phyloP scores from a whole-genome alignment of 2,113 vertebrate genomes.

The Mirza zaza region DNA sequence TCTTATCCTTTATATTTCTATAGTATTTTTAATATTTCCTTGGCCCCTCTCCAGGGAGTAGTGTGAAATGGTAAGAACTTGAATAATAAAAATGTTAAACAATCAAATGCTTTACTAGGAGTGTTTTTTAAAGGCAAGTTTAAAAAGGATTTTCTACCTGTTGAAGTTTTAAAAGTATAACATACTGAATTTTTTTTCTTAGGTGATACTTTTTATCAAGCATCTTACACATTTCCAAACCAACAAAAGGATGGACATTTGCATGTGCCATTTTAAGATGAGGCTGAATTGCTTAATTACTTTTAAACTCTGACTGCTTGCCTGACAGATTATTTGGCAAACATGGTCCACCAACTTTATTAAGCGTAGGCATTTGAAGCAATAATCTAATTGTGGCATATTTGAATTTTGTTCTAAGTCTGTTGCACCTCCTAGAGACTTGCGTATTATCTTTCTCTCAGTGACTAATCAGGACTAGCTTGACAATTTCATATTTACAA shows the following conservation, averaged over 20 bases:
- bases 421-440: constrained; percentile 35
- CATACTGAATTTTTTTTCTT: constrained; percentile 39
- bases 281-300: constrained; percentile 67
- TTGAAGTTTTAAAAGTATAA: constrained; percentile 66
- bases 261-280: constrained; percentile 58
- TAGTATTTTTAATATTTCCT: constrained; percentile 83
- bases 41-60: constrained; percentile 77
- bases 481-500: constrained; percentile 68
- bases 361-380: constrained; percentile 59
- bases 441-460: constrained; percentile 54
- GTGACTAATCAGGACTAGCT: constrained; percentile 68
- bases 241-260: constrained; percentile 35
- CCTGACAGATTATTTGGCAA: constrained; percentile 64
- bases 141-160: constrained; percentile 63
- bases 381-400: constrained; percentile 52
- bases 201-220: constrained; percentile 39
- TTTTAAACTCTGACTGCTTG: constrained; percentile 57
- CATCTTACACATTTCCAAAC: constrained; percentile 56
- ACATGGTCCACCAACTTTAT: constrained; percentile 68
- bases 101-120: constrained; percentile 71
- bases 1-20: constrained; percentile 87
- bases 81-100: constrained; percentile 78
- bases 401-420: constrained; percentile 61
- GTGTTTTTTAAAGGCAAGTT: constrained; percentile 57
- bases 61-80: constrained; percentile 75